Base-by-base conservation (phyloP, 1,140 invertebrate species). In the Leguminivora glycinivorella region DNA sequence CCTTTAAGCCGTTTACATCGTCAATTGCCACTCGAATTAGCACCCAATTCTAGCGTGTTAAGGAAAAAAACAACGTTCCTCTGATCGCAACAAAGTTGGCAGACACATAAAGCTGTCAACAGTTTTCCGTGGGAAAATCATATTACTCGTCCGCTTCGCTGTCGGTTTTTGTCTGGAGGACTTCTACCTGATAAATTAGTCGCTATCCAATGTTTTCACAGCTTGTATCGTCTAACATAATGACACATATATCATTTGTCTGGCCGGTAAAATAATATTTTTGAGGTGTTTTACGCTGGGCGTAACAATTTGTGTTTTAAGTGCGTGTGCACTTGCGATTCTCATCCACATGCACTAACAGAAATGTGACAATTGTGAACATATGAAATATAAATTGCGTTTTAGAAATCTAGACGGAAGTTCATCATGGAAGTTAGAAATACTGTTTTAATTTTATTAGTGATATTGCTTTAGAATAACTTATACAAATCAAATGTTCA, bases 211-310 rank as follows among this genome's bases (percentile, higher is more conserved):
- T 63, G 25, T 26, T 63, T 63, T 63, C 58, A 29, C 58, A 29
- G 58, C 26, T 31, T 63, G 26, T 63, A 63, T 31, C 26, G 58
- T 63, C 58, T 63, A 29, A 63, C 58, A 63, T 31, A 60, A 63
- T 63, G 58, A 31, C 26, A 63, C 58, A 63, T 63, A 17, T 29
- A 29, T 63, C 58, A 63, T 63, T 31, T 63, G 58, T 29, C 26
- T 29, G 58, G 58, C 4, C 26, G 58, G 26, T n/a, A 63, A 63
- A 52, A 52, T 52, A 52, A 52, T 52, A 52, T 52, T 52, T 22
- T 22, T 9, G 17, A 22, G 9, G n/a, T 43, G 22, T 9, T 4
- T 52, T 52, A 52, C 9, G 47, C 17, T 52, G 22, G 7, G 1
- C 0, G 47, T 22, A 52, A 22, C 4, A 43, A 43, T 5, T 43